Base-by-base conservation (phyloP, 2,797 vertebrate species). In the Smutsia gigantea region DNA sequence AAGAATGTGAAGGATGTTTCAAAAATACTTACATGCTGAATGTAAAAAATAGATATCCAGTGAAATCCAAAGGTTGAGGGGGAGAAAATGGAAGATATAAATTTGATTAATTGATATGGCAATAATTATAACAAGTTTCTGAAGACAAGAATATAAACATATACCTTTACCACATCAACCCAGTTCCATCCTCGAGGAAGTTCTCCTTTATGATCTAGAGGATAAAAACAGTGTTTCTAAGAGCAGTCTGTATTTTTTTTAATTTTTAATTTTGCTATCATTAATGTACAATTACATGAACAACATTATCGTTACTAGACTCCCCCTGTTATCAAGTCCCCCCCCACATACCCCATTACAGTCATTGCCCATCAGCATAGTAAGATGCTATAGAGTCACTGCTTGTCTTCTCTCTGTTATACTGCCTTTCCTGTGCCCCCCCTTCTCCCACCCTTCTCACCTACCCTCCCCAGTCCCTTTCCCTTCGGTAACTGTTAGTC, bases 141-240 rank as follows among this genome's bases (percentile, higher is more conserved):
- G 63, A 96, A 90, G 79, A 51, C 55, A 5, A 39, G 64, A 84
- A 66, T 23, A 29, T 39, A 96, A 57, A 64, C 5, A 77, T 15
- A 29, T 99, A 99, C 99, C 99, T 99, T 99, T 96, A 99, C 99
- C 25, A 99, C 99, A 4, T 99, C 99, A 18, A 99, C 98, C 99
- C 99, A 99, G 98, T 99, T 99, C 99, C 99, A 99, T 21, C 99
- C 99, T 98, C 99, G 98, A 0, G 99, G 99, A 86, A 99, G 98
- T 34, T 99, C 99, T n/a, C 99, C 99, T 98, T 99, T 99, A 97
- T 99, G 98, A 98, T 99, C 99, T 99, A 97, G 68, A 95, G 93
- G 90, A 97, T 21, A 96, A 96, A 97, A 53, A 31, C 3, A 53
- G 37, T 23, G 46, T 87, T 97, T 98, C 96, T 86, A 98, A 83